Conservation (phyloP, 1,140 invertebrate species). For the Andricus grossulariae region DNA sequence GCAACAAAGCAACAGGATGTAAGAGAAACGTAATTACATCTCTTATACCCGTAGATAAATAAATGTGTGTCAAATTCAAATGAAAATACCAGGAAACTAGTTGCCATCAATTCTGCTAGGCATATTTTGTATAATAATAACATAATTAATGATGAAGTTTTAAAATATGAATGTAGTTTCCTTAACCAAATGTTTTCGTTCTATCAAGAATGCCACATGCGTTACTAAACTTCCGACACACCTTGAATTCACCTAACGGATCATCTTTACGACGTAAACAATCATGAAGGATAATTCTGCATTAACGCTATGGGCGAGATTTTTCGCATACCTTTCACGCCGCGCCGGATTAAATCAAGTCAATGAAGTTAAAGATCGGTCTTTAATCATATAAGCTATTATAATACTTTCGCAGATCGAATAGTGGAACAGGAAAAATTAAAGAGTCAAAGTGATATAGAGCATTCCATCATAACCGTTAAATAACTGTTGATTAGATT, state of each 20-base stretch:
- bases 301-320: constrained; percentile 10
- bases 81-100: too few relatives aligned
- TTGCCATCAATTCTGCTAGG: neutral
- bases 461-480: neutral
- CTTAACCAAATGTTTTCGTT: neutral
- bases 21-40: too few relatives aligned
- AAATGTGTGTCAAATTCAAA: too few relatives aligned
- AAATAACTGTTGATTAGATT: constrained; percentile 3
- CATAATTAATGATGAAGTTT: neutral
- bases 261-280: constrained; percentile 30
- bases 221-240: neutral
- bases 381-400: constrained; percentile 1
- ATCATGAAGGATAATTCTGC: constrained; percentile 5
- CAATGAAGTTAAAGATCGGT: constrained; percentile 19
- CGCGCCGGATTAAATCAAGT: constrained; percentile 5
- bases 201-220: neutral
- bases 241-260: constrained; percentile 30
- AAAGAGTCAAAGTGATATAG: neutral
- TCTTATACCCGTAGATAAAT: too few relatives aligned
- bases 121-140: neutral
- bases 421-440: neutral
- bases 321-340: constrained; percentile 20
- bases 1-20: too few relatives aligned
- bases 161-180: neutral
- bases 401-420: neutral